Evolutionary conservation across 2,113 vertebrate genomes (phyloP), one percentile per base, ranked within the genome.

Genomic region (Lepus timidus): DNA sequence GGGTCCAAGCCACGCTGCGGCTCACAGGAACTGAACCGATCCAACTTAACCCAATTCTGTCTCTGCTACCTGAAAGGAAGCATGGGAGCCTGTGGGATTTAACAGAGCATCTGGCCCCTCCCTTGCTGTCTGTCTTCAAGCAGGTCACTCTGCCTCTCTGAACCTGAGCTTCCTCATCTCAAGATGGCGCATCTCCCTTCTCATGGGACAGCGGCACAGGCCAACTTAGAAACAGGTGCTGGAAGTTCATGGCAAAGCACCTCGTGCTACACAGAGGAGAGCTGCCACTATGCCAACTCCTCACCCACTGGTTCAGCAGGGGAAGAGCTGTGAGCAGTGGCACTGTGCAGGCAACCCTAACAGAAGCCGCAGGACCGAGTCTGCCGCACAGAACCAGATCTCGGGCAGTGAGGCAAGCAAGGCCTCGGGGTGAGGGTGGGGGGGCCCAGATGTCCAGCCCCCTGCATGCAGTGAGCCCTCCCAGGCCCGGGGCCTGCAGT

Each of bases 21-120:
- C 55, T 70, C 71, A 81, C 75, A 81, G 85, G 62, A 67, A 83
- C 64, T 67, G 73, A 93, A 62, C 31, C 52, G 76, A 65, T 33
- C 36, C 64, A 82, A 58, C n/a, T 29, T n/a, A 76, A 55, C 16
- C 12, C 49, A 4, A 71, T 29, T 91, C n/a, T 61, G 61, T 85
- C 80, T 94, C 67, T 88, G 55, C 31, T 75, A 89, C 16, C 25
- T 81, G 67, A 31, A 0, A 80, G 49, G 23, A 19, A 73, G 7
- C 3, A 62, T 14, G 61, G 39, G n/a, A 85, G 39, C 75, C 17
- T 12, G 14, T 11, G 27, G 29, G 55, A 55, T 1, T 36, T 27
- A 31, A 76, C 2, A 49, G 64, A 85, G 22, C 16, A 58, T 39
- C 8, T 9, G 33, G 23, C 22, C 73, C 6, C 4, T 19, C 20